Evolutionary conservation across 1,140 invertebrate species (phyloP), one percentile per base, ranked within the genome.

Genomic region (Halesus radiatus): DNA sequence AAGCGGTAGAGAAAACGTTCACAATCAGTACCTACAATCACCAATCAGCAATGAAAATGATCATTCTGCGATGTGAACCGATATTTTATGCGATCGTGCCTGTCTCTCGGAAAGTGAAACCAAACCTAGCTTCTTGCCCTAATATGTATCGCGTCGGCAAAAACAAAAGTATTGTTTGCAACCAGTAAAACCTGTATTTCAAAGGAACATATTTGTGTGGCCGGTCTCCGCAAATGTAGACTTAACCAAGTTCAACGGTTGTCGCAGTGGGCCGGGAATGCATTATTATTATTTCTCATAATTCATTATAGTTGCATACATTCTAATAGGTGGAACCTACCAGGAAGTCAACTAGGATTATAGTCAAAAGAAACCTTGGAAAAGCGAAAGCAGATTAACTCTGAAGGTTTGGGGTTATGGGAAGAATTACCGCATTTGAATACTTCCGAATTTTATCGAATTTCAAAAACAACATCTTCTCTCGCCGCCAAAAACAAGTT

Each of bases 81-180:
- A 60, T 60, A 60, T 60, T 22, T 23, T 60, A 60, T 60, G 23
- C 16, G 29, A 72, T 72, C 15, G 18, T 22, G 68, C 10, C 45
- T 52, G 66, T 53, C 68, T 66, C 62, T 72, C 45, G 10, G 16
- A 72, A 53, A 72, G 68, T 72, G 68, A 72, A 72, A 72, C 68
- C 50, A 6, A 53, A 52, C 68, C 64, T 37, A 68, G 64, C 32
- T 20, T 68, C 32, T 20, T 68, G 64, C 37, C 64, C 45, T 52
- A 52, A 72, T 72, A 52, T 10, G 45, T 52, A 52, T 23, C 37
- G 68, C 50, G 45, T 6, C 50, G 45, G 68, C 68, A 23, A 53
- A 66, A 72, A 52, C 68, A 52, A 3, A 53, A 53, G 45, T 72
- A 72, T 72, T 72, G 68, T 72, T 72, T 29, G 37, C 37, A 72